Evolutionary conservation across 2,113 vertebrate genomes (phyloP).

Genomic region (Bombycilla garrulus): DNA sequence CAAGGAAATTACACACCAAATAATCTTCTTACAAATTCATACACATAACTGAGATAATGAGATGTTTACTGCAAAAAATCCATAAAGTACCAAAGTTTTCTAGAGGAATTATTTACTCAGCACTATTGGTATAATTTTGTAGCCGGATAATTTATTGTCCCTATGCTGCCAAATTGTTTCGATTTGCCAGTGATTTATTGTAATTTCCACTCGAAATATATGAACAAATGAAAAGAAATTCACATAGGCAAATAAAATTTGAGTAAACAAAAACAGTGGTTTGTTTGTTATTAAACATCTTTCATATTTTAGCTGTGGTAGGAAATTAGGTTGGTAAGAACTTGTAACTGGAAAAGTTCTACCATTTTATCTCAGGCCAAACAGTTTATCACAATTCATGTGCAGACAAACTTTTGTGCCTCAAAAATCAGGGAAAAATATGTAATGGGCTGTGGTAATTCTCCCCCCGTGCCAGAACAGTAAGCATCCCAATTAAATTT

Average conservation of each 20-base stretch:
- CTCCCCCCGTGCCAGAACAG: constrained; percentile 5
- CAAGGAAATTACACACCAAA: constrained; percentile 35
- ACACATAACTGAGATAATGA: constrained; percentile 31
- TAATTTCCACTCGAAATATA: neutral
- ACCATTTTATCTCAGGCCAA: constrained; percentile 35
- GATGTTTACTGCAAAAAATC: constrained; percentile 14
- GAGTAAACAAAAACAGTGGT: neutral
- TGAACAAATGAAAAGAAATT: constrained; percentile 9
- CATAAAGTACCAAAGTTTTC: neutral
- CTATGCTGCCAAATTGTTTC: neutral
- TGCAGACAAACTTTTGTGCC: neutral
- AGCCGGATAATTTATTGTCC: neutral
- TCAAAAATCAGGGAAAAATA: constrained; percentile 7
- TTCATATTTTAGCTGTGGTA: neutral
- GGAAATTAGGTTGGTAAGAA: constrained; percentile 1
- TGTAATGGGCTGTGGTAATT: neutral
- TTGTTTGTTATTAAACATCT: constrained; percentile 10
- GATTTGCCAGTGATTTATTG: neutral
- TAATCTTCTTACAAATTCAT: constrained; percentile 34
- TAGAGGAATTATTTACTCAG: constrained; percentile 14
- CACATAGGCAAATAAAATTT: neutral
- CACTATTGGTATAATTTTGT: neutral
- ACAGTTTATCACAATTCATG: neutral
- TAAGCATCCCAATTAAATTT: constrained; percentile 15
- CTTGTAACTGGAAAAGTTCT: neutral